Conservation (phyloP, 2,113 vertebrate genomes). For the Miniopterus natalensis region DNA sequence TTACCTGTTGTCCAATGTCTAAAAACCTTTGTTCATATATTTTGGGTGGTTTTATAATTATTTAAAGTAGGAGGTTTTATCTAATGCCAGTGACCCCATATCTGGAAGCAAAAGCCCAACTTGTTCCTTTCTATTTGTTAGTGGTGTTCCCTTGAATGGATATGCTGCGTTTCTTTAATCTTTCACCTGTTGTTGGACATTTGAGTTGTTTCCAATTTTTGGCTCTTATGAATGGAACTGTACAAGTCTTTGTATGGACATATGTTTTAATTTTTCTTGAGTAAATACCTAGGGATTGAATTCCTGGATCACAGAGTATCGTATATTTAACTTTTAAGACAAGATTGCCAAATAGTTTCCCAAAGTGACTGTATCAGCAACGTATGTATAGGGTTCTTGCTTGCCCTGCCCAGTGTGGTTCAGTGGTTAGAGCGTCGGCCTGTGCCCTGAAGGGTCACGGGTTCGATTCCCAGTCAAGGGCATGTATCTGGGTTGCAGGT, state of each 20-base stretch:
- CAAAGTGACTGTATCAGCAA: not conserved
- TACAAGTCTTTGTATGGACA: not conserved
- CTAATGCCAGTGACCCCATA: not conserved
- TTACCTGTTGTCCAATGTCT: not conserved
- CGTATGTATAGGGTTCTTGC: not conserved
- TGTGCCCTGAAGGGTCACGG: no score
- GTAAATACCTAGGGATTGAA: not conserved
- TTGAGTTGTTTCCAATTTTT: not conserved
- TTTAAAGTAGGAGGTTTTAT: not conserved
- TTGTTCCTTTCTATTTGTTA: not conserved
- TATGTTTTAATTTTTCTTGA: conserved; percentile 14
- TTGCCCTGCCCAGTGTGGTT: no score
- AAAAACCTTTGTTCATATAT: not conserved
- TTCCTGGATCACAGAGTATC: not conserved
- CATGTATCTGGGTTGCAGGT: no score
- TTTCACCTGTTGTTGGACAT: not conserved
- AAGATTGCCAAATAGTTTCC: not conserved
- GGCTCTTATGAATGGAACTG: not conserved
- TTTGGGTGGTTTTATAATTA: not conserved
- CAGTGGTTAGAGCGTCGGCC: no score
- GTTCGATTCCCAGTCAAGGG: no score
- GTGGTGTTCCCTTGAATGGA: not conserved
- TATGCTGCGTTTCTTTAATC: not conserved
- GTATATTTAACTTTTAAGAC: not conserved
- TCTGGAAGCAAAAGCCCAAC: not conserved